Conservation (phyloP, 2,113 vertebrate genomes). For the Orientallactaga bullata region DNA sequence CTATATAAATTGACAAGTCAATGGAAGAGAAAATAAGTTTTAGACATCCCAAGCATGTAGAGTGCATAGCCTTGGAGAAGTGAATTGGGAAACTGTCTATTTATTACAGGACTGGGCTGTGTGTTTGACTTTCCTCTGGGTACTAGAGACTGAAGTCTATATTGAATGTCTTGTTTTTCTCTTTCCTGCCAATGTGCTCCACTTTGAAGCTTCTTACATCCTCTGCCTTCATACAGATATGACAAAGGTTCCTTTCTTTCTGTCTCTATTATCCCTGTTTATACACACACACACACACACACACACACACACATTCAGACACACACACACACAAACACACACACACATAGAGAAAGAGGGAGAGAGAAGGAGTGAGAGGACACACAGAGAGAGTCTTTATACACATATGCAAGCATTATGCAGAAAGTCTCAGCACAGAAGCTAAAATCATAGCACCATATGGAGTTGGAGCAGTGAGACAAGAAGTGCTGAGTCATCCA, state of each 20-base stretch:
- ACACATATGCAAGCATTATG: too few relatives aligned
- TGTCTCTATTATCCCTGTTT: neutral
- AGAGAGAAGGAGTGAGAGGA: too few relatives aligned
- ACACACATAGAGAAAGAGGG: too few relatives aligned
- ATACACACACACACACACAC: too few relatives aligned
- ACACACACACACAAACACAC: neutral
- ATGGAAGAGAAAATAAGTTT: neutral
- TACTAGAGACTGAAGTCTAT: neutral
- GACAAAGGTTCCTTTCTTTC: neutral
- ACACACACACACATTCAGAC: too few relatives aligned
- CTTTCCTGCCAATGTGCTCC: neutral
- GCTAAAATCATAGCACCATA: neutral
- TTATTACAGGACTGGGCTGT: neutral
- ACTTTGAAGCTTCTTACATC: neutral
- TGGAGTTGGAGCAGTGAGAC: neutral
- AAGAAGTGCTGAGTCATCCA: neutral
- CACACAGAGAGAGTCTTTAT: too few relatives aligned
- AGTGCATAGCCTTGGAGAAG: neutral
- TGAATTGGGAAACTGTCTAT: neutral
- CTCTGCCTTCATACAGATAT: neutral
- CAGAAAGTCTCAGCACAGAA: too few relatives aligned
- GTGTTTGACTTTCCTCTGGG: neutral
- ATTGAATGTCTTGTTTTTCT: neutral
- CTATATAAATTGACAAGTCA: neutral
- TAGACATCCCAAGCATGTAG: neutral